Percentiles rank a stretch among this genome's conserved stretches.
Evolutionary conservation across 2,797 vertebrate species (phyloP).

Genomic region (Semaprochilodus insignis): DNA sequence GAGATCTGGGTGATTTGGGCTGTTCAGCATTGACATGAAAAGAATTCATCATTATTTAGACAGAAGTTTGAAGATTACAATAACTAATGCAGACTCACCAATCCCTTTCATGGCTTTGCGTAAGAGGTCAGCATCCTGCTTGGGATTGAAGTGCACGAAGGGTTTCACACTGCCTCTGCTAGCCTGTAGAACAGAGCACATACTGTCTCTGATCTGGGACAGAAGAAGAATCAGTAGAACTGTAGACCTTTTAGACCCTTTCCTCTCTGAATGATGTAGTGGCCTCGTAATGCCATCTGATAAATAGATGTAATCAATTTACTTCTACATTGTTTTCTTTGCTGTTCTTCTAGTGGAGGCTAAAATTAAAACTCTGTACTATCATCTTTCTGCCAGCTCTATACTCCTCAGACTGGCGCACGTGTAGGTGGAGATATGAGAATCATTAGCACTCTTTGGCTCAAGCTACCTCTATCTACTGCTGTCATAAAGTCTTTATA

Average conservation of each 20-base stretch:
- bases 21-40: too few relatives aligned
- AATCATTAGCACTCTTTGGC: background rate
- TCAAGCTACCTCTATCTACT: background rate
- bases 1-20: too few relatives aligned
- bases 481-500: background rate
- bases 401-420: background rate
- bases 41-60: too few relatives aligned
- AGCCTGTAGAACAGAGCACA: constrained; percentile 59
- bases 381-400: background rate
- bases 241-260: background rate
- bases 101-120: constrained; percentile 96
- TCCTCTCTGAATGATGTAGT: background rate
- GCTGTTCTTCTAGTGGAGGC: too few relatives aligned
- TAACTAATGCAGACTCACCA: constrained; percentile 75
- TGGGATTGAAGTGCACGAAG: constrained; percentile 87
- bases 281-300: background rate
- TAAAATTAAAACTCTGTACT: background rate
- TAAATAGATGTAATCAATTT: background rate
- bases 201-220: background rate
- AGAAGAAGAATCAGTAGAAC: background rate
- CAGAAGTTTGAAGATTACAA: background rate
- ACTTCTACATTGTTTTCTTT: background rate
- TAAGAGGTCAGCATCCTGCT: constrained; percentile 90
- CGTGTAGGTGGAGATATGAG: background rate
- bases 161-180: constrained; percentile 81